Evolutionary conservation across 2,113 vertebrate genomes (phyloP).

Genomic region (Vireo altiloquus): DNA sequence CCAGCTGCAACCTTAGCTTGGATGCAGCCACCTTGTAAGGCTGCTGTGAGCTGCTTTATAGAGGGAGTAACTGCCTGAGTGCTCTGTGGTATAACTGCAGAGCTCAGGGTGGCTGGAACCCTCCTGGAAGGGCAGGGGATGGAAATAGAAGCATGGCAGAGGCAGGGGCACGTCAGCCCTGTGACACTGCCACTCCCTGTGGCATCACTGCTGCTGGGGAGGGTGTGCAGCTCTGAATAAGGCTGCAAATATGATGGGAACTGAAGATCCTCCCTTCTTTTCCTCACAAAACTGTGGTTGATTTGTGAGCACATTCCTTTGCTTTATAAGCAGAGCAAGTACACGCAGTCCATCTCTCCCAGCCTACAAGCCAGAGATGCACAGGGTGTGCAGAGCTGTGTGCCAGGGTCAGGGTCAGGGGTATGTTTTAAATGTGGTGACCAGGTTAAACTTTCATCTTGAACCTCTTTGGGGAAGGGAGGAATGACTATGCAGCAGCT

Average conservation of each 20-base stretch:
- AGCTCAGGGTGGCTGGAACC: background rate
- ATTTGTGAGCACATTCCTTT: background rate
- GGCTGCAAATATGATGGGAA: background rate
- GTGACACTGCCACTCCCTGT: fast-evolving
- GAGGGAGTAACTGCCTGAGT: fast-evolving
- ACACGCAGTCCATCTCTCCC: background rate
- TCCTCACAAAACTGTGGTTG: background rate
- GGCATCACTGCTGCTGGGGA: background rate
- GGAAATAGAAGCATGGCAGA: background rate
- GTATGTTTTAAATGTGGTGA: background rate
- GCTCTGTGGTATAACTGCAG: background rate
- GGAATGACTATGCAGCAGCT: background rate
- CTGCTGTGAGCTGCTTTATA: background rate
- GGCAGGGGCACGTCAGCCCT: background rate
- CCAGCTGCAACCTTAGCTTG: background rate
- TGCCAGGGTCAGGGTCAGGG: background rate
- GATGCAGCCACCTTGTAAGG: background rate
- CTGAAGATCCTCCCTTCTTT: background rate
- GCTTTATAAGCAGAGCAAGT: background rate
- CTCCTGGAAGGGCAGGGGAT: background rate
- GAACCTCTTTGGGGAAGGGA: background rate
- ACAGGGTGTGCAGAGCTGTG: background rate
- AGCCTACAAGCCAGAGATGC: background rate
- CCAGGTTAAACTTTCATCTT: background rate
- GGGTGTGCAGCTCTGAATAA: background rate